These are phyloP conservation scores for Drosophila seguyi DNA, from an alignment of 1,140 invertebrate genomes.

Conservation along the genomic window DNA sequence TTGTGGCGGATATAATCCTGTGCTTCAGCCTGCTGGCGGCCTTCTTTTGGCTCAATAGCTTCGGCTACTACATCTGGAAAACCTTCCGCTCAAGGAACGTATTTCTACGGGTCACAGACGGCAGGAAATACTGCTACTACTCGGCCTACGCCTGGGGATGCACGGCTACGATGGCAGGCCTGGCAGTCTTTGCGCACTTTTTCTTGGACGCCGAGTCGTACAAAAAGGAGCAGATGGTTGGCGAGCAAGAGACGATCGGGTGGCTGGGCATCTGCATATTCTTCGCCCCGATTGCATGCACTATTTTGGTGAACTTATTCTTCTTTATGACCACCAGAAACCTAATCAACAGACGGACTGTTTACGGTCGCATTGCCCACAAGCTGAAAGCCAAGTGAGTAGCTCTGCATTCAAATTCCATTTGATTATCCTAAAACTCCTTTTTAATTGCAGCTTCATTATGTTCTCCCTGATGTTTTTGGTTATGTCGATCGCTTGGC, in stretches of 20 bases:
- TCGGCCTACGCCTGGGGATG: constrained; percentile 92
- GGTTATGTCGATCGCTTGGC: constrained; percentile 90
- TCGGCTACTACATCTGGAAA: constrained; percentile 94
- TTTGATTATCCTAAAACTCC: neutral
- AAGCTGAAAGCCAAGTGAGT: constrained; percentile 92
- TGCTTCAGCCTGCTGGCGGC: constrained; percentile 91
- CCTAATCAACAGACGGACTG: constrained; percentile 91
- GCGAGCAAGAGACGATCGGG: constrained; percentile 90
- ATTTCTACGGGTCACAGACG: constrained; percentile 92
- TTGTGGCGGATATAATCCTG: constrained; percentile 91
- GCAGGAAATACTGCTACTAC: constrained; percentile 94
- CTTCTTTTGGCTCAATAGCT: constrained; percentile 93
- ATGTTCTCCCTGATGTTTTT: constrained; percentile 91
- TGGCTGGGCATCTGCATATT: constrained; percentile 92
- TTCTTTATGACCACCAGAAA: constrained; percentile 92
- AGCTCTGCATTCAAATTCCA: neutral
- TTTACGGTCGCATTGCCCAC: constrained; percentile 93
- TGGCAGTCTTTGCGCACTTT: constrained; percentile 92
- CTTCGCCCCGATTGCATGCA: constrained; percentile 92
- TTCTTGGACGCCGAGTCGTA: constrained; percentile 89
- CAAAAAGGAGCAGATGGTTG: constrained; percentile 86
- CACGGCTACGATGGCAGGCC: constrained; percentile 88
- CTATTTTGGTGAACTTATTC: constrained; percentile 91
- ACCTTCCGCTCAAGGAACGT: constrained; percentile 93
- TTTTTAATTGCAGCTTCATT: constrained; percentile 88